Evolutionary conservation across 2,113 vertebrate species (phyloP).

Genomic region (Plecturocebus donacophilus): DNA sequence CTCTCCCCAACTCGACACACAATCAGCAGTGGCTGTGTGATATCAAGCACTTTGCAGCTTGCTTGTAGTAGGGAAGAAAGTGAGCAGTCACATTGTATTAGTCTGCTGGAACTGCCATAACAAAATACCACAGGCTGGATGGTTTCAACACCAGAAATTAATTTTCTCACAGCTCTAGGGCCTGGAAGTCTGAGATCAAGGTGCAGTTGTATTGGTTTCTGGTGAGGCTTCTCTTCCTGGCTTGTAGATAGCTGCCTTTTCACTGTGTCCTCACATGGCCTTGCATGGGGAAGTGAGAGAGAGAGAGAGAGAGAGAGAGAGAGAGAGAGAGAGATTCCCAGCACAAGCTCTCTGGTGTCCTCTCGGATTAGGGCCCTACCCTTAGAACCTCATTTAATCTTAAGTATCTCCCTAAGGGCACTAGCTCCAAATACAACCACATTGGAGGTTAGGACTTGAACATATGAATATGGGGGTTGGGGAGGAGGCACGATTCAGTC

Average conservation of each 20-base stretch:
- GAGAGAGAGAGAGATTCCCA: no score
- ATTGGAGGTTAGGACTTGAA: not conserved
- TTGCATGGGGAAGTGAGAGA: not conserved
- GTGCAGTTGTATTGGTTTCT: not conserved
- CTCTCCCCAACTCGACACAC: not conserved
- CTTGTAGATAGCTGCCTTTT: not conserved
- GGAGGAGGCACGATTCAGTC: rapidly evolving
- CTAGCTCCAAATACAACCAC: not conserved
- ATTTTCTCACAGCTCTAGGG: not conserved
- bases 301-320: no score
- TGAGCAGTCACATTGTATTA: not conserved
- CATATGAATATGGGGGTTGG: not conserved
- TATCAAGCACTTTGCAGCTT: not conserved
- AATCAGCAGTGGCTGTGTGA: not conserved
- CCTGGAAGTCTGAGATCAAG: not conserved
- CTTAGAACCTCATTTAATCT: not conserved
- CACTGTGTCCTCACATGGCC: not conserved
- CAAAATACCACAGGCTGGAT: not conserved
- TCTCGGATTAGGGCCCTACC: not conserved
- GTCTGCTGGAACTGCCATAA: not conserved
- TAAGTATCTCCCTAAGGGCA: not conserved
- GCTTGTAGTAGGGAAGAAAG: not conserved
- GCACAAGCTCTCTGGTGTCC: no score
- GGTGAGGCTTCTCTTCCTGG: not conserved
- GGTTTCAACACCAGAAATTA: not conserved